These are phyloP conservation scores for Colletes collaris DNA, from an alignment of 2,888 invertebrate species.

Conservation along the genomic window DNA sequence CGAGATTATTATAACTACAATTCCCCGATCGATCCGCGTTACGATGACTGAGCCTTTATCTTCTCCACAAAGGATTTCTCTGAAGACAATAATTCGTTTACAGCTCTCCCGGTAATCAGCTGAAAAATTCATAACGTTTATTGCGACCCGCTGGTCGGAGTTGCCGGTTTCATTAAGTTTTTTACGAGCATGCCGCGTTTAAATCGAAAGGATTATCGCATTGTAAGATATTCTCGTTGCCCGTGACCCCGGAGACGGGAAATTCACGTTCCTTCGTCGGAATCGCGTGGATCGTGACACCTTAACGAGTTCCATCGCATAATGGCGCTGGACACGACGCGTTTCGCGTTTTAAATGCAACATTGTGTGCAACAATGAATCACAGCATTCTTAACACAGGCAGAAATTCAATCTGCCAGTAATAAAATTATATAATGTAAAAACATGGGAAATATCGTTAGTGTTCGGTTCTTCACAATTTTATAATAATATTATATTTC, in stretches of 20 bases:
- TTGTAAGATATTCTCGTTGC: background rate
- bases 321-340: too few species aligned
- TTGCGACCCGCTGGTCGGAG: background rate
- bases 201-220: conserved; percentile 22
- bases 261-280: conserved; percentile 3
- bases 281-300: background rate
- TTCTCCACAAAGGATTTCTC: background rate
- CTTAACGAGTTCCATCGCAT: background rate
- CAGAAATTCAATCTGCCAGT: too few species aligned
- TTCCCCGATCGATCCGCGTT: background rate
- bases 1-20: background rate
- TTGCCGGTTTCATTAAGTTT: conserved; percentile 44
- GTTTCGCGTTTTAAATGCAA: background rate
- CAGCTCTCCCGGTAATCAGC: background rate
- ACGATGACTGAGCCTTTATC: conserved; percentile 22
- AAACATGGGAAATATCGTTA: too few species aligned
- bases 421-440: background rate
- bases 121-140: conserved; percentile 34
- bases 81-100: conserved; percentile 23
- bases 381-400: too few species aligned
- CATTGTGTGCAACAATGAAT: background rate
- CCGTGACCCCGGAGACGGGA: background rate
- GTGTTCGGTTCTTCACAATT: too few species aligned
- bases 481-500: too few species aligned
- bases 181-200: conserved; percentile 20